These are phyloP conservation scores for Moxostoma hubbsi DNA, from an alignment of 2,797 vertebrate species.

Conservation along the genomic window DNA sequence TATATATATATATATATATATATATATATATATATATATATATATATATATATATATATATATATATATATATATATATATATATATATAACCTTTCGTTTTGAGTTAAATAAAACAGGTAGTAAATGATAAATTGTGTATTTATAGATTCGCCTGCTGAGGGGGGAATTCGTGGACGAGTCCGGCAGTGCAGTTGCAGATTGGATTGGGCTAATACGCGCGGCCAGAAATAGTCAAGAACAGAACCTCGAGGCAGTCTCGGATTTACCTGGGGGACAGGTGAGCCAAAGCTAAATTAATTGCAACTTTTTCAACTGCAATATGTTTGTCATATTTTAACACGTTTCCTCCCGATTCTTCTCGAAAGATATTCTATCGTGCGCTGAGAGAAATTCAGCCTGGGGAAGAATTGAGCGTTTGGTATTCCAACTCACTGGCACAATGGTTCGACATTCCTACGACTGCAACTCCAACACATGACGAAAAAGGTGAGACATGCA, in stretches of 20 bases:
- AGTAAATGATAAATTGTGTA: background rate
- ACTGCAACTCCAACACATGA: constrained; percentile 96
- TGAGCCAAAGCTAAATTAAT: constrained; percentile 62
- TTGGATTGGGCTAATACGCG: constrained; percentile 95
- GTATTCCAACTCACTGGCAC: constrained; percentile 94
- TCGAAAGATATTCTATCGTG: constrained; percentile 90
- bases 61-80: too few species aligned
- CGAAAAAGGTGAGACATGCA: constrained; percentile 87
- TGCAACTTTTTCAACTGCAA: background rate
- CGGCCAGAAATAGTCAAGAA: constrained; percentile 91
- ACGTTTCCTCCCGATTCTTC: background rate
- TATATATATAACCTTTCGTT: too few species aligned
- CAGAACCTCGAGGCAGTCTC: constrained; percentile 95
- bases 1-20: too few species aligned
- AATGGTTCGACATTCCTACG: constrained; percentile 94
- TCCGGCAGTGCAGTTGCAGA: constrained; percentile 87
- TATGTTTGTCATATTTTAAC: background rate
- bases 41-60: too few species aligned
- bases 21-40: too few species aligned
- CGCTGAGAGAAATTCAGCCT: constrained; percentile 87
- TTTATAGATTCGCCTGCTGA: constrained; percentile 86
- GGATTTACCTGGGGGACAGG: constrained; percentile 96
- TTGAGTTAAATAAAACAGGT: background rate
- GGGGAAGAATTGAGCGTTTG: constrained; percentile 95
- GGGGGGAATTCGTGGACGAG: constrained; percentile 93